A percentile compares a stretch with the other conserved stretches of the same genome.
Evolutionary conservation across 2,888 invertebrate species (phyloP).

Genomic region (Lamellibrachia satsuma): DNA sequence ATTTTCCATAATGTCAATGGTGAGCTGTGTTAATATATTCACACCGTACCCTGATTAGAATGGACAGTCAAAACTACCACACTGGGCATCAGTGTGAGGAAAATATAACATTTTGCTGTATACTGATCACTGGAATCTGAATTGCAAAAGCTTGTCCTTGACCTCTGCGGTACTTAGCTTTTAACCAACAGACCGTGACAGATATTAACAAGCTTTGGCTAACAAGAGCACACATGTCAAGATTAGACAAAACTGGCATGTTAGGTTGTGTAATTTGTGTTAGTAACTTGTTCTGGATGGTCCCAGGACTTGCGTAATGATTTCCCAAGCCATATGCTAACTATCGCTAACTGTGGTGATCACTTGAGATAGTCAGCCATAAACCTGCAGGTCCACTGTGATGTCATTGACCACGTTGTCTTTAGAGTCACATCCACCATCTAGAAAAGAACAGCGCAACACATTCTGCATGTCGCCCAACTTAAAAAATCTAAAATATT

Average conservation of each 20-base stretch:
- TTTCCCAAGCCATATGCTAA: not conserved
- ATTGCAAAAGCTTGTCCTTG: not conserved
- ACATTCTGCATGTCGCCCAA: not conserved
- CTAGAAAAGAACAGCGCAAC: not conserved
- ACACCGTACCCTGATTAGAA: not conserved
- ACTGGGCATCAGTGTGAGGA: not conserved
- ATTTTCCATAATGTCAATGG: not conserved
- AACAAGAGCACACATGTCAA: not conserved
- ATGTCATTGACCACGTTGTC: not conserved
- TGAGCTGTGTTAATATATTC: too few relatives aligned
- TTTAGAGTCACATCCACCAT: not conserved
- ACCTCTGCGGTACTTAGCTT: not conserved
- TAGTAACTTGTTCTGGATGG: not conserved
- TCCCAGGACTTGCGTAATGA: not conserved
- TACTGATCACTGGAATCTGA: not conserved
- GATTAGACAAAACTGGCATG: not conserved
- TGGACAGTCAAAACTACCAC: not conserved
- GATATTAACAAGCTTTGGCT: not conserved
- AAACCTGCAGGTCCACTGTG: not conserved
- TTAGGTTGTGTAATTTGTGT: not conserved
- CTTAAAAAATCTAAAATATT: too few relatives aligned
- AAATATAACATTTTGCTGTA: not conserved
- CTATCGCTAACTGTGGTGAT: not conserved
- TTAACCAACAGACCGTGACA: too few relatives aligned
- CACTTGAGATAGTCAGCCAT: conserved; percentile 1